These are phyloP conservation scores for Pteropus rufus DNA, from an alignment of 2,797 vertebrate genomes.

Conservation along the genomic window DNA sequence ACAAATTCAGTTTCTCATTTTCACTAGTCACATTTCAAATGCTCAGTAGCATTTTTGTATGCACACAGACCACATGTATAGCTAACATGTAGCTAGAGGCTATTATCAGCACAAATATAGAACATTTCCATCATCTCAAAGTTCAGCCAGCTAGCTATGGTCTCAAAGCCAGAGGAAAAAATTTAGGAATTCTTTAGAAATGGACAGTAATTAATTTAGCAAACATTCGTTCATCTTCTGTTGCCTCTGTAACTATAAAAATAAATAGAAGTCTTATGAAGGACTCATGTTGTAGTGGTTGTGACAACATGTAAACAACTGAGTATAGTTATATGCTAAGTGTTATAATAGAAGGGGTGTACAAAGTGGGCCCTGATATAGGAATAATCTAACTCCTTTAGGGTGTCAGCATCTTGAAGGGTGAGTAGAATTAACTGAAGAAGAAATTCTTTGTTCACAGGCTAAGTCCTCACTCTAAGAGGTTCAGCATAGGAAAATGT, in stretches of 20 bases:
- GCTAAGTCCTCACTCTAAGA: background rate
- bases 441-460: background rate
- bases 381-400: background rate
- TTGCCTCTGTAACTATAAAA: background rate
- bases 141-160: background rate
- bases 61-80: background rate
- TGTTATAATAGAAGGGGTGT: background rate
- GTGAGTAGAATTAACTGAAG: background rate
- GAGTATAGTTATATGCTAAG: background rate
- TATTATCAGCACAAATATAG: background rate
- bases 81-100: background rate
- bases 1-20: background rate
- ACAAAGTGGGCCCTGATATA: background rate
- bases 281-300: background rate
- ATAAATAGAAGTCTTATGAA: background rate
- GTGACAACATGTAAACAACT: background rate
- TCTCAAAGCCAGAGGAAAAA: background rate
- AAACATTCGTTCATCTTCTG: background rate
- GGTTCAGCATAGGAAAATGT: background rate
- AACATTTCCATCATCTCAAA: background rate
- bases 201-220: background rate
- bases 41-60: background rate
- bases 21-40: background rate
- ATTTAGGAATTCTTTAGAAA: background rate
- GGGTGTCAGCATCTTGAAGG: background rate